Evolutionary conservation across 2,797 vertebrate genomes (phyloP).

Genomic region (Hydrocynus forskahlii): DNA sequence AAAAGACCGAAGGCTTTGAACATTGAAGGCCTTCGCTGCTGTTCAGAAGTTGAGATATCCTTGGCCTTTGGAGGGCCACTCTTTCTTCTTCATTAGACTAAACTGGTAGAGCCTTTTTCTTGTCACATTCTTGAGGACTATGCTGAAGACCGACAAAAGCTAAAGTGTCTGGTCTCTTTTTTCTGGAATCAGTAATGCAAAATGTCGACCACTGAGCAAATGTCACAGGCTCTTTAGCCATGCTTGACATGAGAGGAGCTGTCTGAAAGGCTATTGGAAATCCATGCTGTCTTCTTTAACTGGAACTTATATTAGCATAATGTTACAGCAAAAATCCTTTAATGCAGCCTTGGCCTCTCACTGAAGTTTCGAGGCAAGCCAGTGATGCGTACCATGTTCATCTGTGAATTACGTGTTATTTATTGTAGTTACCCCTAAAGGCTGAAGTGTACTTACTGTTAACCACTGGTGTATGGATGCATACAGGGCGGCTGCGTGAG

Average conservation of each 20-base stretch:
- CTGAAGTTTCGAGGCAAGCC: no score
- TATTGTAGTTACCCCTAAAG: no score
- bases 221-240: slow-evolving; percentile 66
- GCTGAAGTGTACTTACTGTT: no score
- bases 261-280: slow-evolving; percentile 70
- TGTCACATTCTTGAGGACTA: slow-evolving; percentile 13
- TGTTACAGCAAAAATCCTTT: neutral
- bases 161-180: slow-evolving; percentile 33
- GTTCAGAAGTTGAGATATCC: slow-evolving; percentile 9
- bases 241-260: slow-evolving; percentile 64
- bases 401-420: no score
- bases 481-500: no score
- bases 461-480: no score
- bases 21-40: slow-evolving; percentile 6
- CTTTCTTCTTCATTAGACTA: slow-evolving; percentile 43
- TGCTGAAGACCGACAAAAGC: slow-evolving; percentile 51
- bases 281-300: slow-evolving; percentile 59
- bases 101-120: slow-evolving; percentile 44
- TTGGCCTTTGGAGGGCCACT: slow-evolving; percentile 34
- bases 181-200: slow-evolving; percentile 62
- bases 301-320: neutral
- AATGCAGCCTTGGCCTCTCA: neutral
- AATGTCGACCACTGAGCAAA: slow-evolving; percentile 67
- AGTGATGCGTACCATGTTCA: no score
- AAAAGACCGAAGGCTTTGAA: no score